phyloP scores from a whole-genome alignment of 2,113 vertebrate genomes.

The Pogona vitticeps region DNA sequence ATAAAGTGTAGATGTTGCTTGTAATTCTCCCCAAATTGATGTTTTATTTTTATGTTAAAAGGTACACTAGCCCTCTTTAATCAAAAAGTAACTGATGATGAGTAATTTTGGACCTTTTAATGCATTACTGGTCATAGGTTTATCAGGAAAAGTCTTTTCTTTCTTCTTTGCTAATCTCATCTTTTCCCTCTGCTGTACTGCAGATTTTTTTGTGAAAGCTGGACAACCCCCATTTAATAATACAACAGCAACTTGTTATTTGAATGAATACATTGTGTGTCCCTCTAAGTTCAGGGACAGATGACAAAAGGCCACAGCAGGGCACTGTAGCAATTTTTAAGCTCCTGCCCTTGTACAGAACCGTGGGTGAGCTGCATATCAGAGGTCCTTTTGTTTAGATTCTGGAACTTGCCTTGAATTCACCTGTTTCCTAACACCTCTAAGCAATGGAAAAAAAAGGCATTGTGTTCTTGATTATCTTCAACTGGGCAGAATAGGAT shows the following conservation, averaged over 20 bases:
- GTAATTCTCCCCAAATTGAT: too few species aligned
- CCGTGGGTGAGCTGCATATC: neutral
- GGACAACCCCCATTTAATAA: conserved; percentile 15
- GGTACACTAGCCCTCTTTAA: neutral
- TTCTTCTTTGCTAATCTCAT: neutral
- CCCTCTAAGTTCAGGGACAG: conserved; percentile 14
- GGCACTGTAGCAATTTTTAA: neutral
- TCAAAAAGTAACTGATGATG: neutral
- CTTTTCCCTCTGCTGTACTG: neutral
- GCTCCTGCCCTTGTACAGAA: neutral
- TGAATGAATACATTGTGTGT: conserved; percentile 3
- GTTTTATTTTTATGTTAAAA: too few species aligned
- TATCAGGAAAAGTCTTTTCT: too few species aligned
- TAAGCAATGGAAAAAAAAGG: too few species aligned
- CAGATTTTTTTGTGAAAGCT: neutral
- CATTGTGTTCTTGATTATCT: neutral
- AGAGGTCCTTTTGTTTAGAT: neutral
- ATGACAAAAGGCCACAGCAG: neutral
- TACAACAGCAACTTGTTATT: neutral
- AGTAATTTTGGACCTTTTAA: neutral
- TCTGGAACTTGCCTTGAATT: neutral
- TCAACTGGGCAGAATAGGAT: neutral
- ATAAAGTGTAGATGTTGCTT: too few species aligned
- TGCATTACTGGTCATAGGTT: neutral
- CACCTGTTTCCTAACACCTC: neutral